Evolutionary conservation across 1,140 invertebrate species (phyloP).

Genomic region (Drosophila mayri): DNA sequence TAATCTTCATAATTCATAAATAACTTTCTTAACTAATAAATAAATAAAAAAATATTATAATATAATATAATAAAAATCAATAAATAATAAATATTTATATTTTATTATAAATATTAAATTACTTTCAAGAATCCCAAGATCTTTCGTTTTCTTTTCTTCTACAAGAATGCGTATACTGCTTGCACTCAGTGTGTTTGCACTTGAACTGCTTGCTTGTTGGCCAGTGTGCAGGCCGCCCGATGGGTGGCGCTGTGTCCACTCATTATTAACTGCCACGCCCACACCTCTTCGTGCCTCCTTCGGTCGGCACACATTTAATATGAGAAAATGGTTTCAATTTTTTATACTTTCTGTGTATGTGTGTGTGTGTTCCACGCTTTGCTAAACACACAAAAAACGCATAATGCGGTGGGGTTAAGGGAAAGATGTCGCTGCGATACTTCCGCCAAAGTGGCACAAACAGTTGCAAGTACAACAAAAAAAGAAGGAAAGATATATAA

Average conservation of each 20-base stretch:
- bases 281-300: conserved; percentile 11
- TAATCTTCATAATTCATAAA: neutral
- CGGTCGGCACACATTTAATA: conserved; percentile 79
- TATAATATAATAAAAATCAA: neutral
- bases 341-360: conserved; percentile 49
- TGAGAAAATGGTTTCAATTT: conserved; percentile 81
- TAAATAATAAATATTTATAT: neutral
- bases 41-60: too few relatives aligned
- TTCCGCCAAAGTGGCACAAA: conserved; percentile 79
- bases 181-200: neutral
- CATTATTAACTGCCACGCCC: conserved; percentile 66
- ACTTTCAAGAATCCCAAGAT: too few relatives aligned
- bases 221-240: conserved; percentile 11
- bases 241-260: conserved; percentile 29
- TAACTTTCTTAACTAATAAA: neutral
- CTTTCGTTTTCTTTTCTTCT: neutral
- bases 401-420: conserved; percentile 48
- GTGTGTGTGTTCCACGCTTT: conserved; percentile 52
- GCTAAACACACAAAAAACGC: conserved; percentile 51
- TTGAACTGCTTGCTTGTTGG: neutral
- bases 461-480: conserved; percentile 36
- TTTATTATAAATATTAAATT: too few relatives aligned
- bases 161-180: neutral
- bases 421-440: conserved; percentile 74
- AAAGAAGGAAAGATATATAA: conserved; percentile 35